Evolutionary conservation across 2,888 invertebrate genomes (phyloP).

Genomic region (Cephonodes hylas): DNA sequence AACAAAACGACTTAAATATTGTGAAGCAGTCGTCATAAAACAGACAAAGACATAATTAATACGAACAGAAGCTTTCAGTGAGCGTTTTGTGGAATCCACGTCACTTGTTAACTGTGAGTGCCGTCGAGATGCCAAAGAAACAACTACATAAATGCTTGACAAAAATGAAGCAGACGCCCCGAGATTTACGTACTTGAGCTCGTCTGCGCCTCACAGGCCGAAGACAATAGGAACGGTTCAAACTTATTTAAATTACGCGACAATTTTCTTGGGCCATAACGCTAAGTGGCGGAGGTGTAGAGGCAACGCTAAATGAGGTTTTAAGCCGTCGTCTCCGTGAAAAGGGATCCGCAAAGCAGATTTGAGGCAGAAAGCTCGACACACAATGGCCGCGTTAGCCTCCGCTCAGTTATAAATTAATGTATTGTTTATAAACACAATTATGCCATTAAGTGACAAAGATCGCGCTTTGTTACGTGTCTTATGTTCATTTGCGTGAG

Average conservation of each 20-base stretch:
- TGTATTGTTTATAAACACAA: slow-evolving; percentile 66
- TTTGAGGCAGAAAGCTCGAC: slow-evolving; percentile 57
- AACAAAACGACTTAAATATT: not conserved
- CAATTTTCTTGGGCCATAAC: slow-evolving; percentile 71
- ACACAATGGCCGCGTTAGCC: slow-evolving; percentile 63
- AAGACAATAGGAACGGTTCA: slow-evolving; percentile 62
- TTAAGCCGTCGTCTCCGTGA: slow-evolving; percentile 57
- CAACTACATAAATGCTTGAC: slow-evolving; percentile 39
- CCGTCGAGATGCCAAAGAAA: slow-evolving; percentile 30
- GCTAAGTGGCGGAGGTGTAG: slow-evolving; percentile 67
- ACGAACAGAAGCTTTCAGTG: not conserved
- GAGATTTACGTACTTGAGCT: slow-evolving; percentile 65
- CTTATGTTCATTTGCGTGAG: slow-evolving; percentile 17
- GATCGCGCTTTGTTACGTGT: slow-evolving; percentile 44
- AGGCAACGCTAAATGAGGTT: slow-evolving; percentile 72
- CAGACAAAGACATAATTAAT: not conserved
- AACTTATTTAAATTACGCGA: slow-evolving; percentile 77
- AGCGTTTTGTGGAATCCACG: slow-evolving; percentile 16
- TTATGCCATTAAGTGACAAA: slow-evolving; percentile 61
- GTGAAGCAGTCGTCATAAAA: not conserved
- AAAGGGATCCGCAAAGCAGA: slow-evolving; percentile 73
- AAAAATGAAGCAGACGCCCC: slow-evolving; percentile 50
- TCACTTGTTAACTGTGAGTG: slow-evolving; percentile 38
- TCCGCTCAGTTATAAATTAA: slow-evolving; percentile 61
- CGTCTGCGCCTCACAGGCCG: slow-evolving; percentile 46